Evolutionary conservation across 2,888 invertebrate genomes (phyloP).

Genomic region (Gortyna flavago): DNA sequence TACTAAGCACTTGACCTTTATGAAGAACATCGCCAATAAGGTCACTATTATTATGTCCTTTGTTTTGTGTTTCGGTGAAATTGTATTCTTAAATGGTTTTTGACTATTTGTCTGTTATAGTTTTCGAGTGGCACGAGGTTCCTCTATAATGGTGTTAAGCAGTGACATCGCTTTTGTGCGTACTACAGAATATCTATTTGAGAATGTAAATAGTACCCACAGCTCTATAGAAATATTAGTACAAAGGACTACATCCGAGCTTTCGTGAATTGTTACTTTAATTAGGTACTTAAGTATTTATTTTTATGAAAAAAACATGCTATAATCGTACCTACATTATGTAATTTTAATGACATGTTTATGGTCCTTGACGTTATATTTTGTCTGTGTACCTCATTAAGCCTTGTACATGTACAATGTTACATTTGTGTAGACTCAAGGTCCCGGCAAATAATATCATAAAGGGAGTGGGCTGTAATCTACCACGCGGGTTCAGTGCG

Average conservation of each 20-base stretch:
- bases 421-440: background rate
- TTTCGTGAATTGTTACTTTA: background rate
- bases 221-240: background rate
- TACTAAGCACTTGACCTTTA: background rate
- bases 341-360: background rate
- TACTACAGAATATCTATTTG: conserved; percentile 13
- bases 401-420: background rate
- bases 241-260: background rate
- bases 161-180: conserved; percentile 43
- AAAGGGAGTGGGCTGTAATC: too few relatives aligned
- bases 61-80: background rate
- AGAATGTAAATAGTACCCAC: conserved; percentile 3
- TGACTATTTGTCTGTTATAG: background rate
- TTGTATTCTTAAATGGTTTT: background rate
- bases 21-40: background rate
- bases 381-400: background rate
- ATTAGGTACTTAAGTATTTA: background rate
- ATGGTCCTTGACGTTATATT: background rate
- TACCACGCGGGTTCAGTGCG: too few relatives aligned
- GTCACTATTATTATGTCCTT: background rate
- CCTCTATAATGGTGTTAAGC: conserved; percentile 1
- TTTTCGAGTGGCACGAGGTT: background rate
- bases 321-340: too few relatives aligned
- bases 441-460: too few relatives aligned
- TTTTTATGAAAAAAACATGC: too few relatives aligned